phyloP scores from a whole-genome alignment of 2,888 invertebrate species.

The Microplitis manilae region DNA sequence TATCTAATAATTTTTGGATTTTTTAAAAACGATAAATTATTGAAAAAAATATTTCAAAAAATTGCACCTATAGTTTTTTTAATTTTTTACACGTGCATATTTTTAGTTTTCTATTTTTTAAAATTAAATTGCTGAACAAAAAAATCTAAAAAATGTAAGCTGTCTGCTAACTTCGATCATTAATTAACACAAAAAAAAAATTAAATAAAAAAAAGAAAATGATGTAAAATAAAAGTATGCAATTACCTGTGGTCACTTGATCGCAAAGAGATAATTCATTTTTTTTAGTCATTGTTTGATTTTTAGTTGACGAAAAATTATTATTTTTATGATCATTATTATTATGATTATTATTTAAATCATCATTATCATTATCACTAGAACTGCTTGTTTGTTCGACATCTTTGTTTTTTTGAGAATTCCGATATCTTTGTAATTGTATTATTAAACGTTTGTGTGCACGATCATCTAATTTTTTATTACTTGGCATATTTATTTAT shows the following conservation, averaged over 20 bases:
- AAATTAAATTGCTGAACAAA: too few species aligned
- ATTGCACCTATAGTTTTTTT: too few species aligned
- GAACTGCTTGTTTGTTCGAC: neutral
- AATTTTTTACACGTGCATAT: too few species aligned
- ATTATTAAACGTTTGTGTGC: neutral
- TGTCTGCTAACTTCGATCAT: neutral
- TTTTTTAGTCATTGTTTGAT: neutral
- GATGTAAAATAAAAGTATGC: too few species aligned
- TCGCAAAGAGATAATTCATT: neutral
- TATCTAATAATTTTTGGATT: too few species aligned
- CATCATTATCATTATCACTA: neutral
- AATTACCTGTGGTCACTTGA: neutral
- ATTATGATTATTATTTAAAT: neutral
- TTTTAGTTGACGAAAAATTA: neutral
- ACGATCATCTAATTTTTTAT: neutral
- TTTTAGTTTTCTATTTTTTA: too few species aligned
- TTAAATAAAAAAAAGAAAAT: too few species aligned
- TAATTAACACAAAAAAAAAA: neutral
- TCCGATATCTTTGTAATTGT: neutral
- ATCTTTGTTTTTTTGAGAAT: neutral
- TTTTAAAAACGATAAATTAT: too few species aligned
- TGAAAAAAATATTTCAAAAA: too few species aligned
- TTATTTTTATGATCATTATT: neutral
- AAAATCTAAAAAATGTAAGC: too few species aligned
- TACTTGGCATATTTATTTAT: neutral